Evolutionary conservation across 2,888 invertebrate genomes (phyloP), one percentile per base, ranked within the genome.

Genomic region (Lypha dubia): DNA sequence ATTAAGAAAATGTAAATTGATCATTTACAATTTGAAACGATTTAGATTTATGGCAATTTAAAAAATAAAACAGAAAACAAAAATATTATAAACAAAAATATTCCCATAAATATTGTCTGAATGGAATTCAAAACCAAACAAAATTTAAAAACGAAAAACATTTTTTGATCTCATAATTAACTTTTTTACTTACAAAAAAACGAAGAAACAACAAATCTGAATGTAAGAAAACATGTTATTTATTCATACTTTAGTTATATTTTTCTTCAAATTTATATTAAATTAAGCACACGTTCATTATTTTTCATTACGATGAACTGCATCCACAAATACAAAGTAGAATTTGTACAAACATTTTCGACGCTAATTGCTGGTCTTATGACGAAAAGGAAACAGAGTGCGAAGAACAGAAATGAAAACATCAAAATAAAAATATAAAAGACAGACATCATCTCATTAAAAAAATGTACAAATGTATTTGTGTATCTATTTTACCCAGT

Each of bases 301-400:
- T 74, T 79, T 68, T 13, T 49, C 77, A 83, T 62, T 83, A 38
- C 62, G 53, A 58, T 62, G 67, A 79, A 53, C 76, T 63, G 56
- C 62, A 63, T 56, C 5, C 53, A 53, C 56, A 77, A 35, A 41
- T 73, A 60, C 38, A 38, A 41, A 32, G 79, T 51, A 51, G 24
- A 74, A 68, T 38, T 38, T 67, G 20, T 46, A 49, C 46, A 76
- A 44, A 46, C 22, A 74, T 79, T 83, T 79, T 83, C 67, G 83
- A 83, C 83, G 74, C 73, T 83, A 83, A 83, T 79, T 83, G 73
- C 73, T 15, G 79, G 79, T 83, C 73, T 74, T 70, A 79, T 83
- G 68, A 74, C 41, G 68, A 83, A 77, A 71, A 71, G 51, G 60
- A 70, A 77, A 70, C 58, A 58, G n/a, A 67, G 11, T 44, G 3